Evolutionary conservation across 2,113 vertebrate genomes (phyloP).

Genomic region (Saguinus midas): DNA sequence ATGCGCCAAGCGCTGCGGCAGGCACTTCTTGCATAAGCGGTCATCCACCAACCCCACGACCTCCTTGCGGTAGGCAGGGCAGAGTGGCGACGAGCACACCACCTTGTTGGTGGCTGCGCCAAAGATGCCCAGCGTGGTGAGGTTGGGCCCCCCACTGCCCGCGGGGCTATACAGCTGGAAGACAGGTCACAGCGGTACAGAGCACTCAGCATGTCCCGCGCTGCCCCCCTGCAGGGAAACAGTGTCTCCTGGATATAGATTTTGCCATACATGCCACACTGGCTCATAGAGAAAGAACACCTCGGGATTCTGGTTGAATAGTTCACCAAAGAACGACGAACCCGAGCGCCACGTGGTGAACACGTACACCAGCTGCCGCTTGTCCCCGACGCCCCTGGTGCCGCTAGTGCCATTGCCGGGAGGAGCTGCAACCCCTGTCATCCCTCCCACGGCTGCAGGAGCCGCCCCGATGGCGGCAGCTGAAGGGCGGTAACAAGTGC

Average conservation of each 20-base stretch:
- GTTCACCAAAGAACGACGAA: slow-evolving; percentile 97
- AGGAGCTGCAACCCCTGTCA: background rate
- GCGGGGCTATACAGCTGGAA: slow-evolving; percentile 98
- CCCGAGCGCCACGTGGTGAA: slow-evolving; percentile 98
- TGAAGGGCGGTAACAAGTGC: slow-evolving; percentile 82
- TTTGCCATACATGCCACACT: slow-evolving; percentile 99
- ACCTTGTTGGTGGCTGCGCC: slow-evolving; percentile 97
- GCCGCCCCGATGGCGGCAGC: slow-evolving; percentile 40
- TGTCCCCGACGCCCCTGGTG: slow-evolving; percentile 65
- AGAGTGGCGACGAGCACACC: slow-evolving; percentile 96
- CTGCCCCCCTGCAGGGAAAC: slow-evolving; percentile 95
- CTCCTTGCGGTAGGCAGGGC: slow-evolving; percentile 95
- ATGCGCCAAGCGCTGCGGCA: slow-evolving; percentile 93
- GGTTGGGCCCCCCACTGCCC: slow-evolving; percentile 93
- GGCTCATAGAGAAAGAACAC: slow-evolving; percentile 99
- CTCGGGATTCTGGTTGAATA: slow-evolving; percentile 98
- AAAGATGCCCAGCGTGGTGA: slow-evolving; percentile 96
- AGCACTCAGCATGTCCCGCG: slow-evolving; percentile 96
- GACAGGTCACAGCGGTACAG: slow-evolving; percentile 97
- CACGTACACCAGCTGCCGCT: slow-evolving; percentile 95
- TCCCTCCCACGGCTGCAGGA: background rate
- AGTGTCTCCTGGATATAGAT: slow-evolving; percentile 96
- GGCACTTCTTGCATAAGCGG: slow-evolving; percentile 97
- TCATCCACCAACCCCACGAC: slow-evolving; percentile 97
- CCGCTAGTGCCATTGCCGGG: slow-evolving; percentile 45